These are phyloP conservation scores for Hylia prasina DNA, from an alignment of 2,113 vertebrate species.

Conservation along the genomic window DNA sequence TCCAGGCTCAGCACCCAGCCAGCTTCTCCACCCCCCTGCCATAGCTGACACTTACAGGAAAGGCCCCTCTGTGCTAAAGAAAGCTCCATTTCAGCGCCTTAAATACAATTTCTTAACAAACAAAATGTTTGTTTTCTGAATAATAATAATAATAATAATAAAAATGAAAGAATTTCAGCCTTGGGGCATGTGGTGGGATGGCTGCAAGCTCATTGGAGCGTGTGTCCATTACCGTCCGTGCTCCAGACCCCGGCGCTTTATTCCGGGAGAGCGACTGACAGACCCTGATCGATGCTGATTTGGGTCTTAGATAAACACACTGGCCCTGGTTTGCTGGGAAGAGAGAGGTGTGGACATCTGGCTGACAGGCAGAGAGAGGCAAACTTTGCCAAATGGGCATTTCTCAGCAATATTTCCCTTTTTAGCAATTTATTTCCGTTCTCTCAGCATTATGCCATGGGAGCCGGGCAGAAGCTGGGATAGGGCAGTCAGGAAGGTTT, in stretches of 20 bases:
- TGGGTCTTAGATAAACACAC: neutral
- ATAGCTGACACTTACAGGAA: neutral
- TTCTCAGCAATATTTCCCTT: neutral
- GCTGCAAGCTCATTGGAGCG: conserved; percentile 15
- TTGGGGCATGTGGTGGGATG: neutral
- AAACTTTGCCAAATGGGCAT: neutral
- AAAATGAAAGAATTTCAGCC: neutral
- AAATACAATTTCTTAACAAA: conserved; percentile 16
- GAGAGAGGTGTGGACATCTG: neutral
- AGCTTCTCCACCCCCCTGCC: neutral
- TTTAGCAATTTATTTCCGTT: neutral
- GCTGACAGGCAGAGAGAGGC: neutral
- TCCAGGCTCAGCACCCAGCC: neutral
- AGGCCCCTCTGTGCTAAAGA: neutral
- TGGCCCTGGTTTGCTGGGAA: neutral
- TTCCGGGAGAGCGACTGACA: neutral
- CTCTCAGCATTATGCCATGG: rapidly evolving
- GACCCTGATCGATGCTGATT: neutral
- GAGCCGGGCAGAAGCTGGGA: neutral
- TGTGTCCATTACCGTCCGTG: neutral
- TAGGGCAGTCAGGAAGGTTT: neutral
- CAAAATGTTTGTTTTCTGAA: conserved; percentile 50
- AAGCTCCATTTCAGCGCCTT: conserved; percentile 1
- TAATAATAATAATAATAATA: neutral
- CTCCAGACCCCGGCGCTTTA: neutral